Evolutionary conservation across 2,888 invertebrate genomes (phyloP), one percentile per base, ranked within the genome.

Genomic region (Polyommatus icarus): DNA sequence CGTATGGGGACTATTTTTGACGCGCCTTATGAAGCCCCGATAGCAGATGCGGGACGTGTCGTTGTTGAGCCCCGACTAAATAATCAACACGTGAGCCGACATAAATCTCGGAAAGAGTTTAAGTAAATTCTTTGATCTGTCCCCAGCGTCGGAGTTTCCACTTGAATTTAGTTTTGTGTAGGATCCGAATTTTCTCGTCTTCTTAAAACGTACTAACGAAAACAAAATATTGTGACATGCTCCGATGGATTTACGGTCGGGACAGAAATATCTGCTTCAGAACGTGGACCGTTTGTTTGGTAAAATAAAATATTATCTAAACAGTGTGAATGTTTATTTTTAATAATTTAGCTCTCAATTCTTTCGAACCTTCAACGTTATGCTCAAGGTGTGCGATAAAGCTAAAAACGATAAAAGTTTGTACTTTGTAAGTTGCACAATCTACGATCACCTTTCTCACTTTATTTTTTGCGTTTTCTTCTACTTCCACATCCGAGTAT

Each of bases 1-100:
- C 79, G 80, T 79, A 79, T 77, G 72, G 78, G 79, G 78, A 79
- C 81, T 82, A 80, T 83, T 82, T 80, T 80, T 79, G 79, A 78
- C 80, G 78, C 79, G 78, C 77, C 80, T 82, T 79, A 79, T 80
- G 79, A 77, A 77, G 80, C 77, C 77, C 40, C 75, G 75, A 59
- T 76, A 61, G 77, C 77, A 77, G 59, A 77, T 77, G 73, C 46
- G 75, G 15, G 54, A 50, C 12, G 29, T 15, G 24, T 75, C 75
- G 50, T 54, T 54, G 54, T 54, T 75, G 18, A 75, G 50, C 67
- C 67, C 46, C 20, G 29, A 29, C 46, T 50, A 50, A 72, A 72
- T 50, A 75, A 75, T 75, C 75, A 75, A 75, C 46, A 75, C 75
- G 75, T 29, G 54, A 75, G 54, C 75, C 75, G 75, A 75, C 46